Evolutionary conservation across 2,888 invertebrate genomes (phyloP).

Genomic region (Euphydryas editha): DNA sequence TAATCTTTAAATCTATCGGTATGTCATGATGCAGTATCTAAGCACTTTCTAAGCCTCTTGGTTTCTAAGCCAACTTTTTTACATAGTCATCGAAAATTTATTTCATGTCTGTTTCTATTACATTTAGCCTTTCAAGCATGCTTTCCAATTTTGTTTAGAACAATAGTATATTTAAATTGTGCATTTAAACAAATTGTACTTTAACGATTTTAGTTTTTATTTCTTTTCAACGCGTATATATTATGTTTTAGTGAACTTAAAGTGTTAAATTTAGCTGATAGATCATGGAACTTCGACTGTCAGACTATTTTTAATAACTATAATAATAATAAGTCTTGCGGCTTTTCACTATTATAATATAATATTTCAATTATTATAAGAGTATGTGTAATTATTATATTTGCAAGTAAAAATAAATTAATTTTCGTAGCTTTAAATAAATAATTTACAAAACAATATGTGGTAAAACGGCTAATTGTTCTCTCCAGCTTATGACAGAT

Average conservation of each 20-base stretch:
- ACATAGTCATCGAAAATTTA: background rate
- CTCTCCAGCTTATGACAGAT: slow-evolving; percentile 23
- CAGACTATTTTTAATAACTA: too few species aligned
- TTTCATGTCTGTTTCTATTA: slow-evolving; percentile 13
- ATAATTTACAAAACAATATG: slow-evolving; percentile 14
- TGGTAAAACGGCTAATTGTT: slow-evolving; percentile 24
- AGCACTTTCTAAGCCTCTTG: background rate
- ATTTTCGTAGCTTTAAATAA: background rate
- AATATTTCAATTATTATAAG: too few species aligned
- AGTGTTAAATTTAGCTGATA: too few species aligned
- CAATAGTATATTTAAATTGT: slow-evolving; percentile 17
- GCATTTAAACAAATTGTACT: background rate
- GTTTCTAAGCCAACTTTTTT: background rate
- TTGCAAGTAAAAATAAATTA: too few species aligned
- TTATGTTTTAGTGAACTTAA: background rate
- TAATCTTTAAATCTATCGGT: background rate
- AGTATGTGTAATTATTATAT: too few species aligned
- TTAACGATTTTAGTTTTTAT: background rate
- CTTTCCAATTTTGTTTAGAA: slow-evolving; percentile 18
- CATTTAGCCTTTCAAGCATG: slow-evolving; percentile 27
- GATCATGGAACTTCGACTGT: too few species aligned
- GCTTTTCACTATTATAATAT: too few species aligned
- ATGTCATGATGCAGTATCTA: background rate
- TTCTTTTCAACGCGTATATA: background rate
- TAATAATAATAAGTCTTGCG: too few species aligned